These are phyloP conservation scores for Pampus argenteus DNA, from an alignment of 2,797 vertebrate species.

Conservation along the genomic window DNA sequence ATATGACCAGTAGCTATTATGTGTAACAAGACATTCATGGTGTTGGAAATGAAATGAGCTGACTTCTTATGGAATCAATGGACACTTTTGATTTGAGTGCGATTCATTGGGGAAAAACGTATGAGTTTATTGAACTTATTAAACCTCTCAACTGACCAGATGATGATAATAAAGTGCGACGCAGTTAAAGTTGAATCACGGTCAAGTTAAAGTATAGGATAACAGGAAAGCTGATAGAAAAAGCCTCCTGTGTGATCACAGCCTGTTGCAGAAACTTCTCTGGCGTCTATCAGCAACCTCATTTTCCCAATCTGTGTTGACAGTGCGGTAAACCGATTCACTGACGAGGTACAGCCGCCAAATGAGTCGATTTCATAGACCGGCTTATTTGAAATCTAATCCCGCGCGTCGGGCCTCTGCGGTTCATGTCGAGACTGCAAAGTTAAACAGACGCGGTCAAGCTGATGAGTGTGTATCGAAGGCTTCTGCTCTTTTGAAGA, in stretches of 20 bases:
- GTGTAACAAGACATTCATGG: not conserved
- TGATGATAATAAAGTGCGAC: slow-evolving; percentile 48
- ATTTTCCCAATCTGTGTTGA: slow-evolving; percentile 42
- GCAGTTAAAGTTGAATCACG: slow-evolving; percentile 13
- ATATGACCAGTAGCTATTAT: not conserved
- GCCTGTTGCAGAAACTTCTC: slow-evolving; percentile 46
- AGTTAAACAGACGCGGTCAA: slow-evolving; percentile 26
- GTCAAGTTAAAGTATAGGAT: slow-evolving; percentile 1
- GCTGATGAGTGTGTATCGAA: slow-evolving; percentile 68
- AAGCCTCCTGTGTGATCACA: slow-evolving; percentile 32
- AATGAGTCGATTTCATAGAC: slow-evolving; percentile 54
- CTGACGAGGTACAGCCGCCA: slow-evolving; percentile 36
- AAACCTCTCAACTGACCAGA: slow-evolving; percentile 12
- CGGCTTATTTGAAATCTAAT: slow-evolving; percentile 36
- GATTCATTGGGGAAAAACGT: not conserved
- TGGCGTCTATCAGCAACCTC: slow-evolving; percentile 33
- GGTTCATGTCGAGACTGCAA: slow-evolving; percentile 24
- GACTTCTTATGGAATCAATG: not conserved
- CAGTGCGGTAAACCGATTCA: slow-evolving; percentile 52
- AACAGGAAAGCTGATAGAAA: not conserved
- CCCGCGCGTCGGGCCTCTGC: slow-evolving; percentile 5
- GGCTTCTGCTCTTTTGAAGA: slow-evolving; percentile 61
- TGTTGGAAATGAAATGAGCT: not conserved
- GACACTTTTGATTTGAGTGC: not conserved
- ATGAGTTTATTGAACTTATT: slow-evolving; percentile 6